These are phyloP conservation scores for Bombus balteatus DNA, from an alignment of 1,140 invertebrate species.

Conservation along the genomic window DNA sequence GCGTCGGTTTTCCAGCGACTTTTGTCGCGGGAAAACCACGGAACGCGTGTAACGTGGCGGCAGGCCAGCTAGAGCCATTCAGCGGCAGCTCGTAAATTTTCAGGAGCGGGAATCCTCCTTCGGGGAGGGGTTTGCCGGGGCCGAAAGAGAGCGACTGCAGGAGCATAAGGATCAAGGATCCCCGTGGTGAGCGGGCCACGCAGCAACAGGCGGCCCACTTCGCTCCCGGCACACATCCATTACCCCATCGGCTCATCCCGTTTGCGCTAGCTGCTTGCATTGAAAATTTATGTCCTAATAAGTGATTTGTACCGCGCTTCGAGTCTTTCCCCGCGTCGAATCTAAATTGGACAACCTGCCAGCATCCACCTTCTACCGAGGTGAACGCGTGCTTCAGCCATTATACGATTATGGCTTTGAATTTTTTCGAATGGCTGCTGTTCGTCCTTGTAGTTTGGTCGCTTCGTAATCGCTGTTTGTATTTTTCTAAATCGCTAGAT, in stretches of 20 bases:
- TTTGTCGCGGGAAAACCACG: slow-evolving; percentile 67
- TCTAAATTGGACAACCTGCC: neutral
- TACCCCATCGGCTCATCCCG: slow-evolving; percentile 74
- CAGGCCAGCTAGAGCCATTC: slow-evolving; percentile 59
- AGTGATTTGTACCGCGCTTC: slow-evolving; percentile 65
- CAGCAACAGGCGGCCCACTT: slow-evolving; percentile 80
- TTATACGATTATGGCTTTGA: neutral
- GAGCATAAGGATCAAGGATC: slow-evolving; percentile 76
- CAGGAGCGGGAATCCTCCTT: slow-evolving; percentile 68
- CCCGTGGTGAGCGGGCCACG: slow-evolving; percentile 71
- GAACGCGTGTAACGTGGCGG: slow-evolving; percentile 52
- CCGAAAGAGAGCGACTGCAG: slow-evolving; percentile 66
- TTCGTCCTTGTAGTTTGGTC: neutral
- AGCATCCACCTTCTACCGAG: neutral
- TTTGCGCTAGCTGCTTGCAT: slow-evolving; percentile 68
- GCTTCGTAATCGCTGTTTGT: neutral
- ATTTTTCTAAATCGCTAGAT: no score
- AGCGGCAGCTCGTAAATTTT: slow-evolving; percentile 72
- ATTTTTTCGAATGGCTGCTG: neutral
- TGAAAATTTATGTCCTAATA: slow-evolving; percentile 78
- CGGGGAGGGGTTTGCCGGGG: slow-evolving; percentile 61
- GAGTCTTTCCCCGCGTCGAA: neutral
- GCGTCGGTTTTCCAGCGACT: slow-evolving; percentile 55
- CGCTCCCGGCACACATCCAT: slow-evolving; percentile 73
- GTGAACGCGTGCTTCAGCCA: neutral